Conservation (phyloP, 2,888 invertebrate species). For the Synergus itoensis region DNA sequence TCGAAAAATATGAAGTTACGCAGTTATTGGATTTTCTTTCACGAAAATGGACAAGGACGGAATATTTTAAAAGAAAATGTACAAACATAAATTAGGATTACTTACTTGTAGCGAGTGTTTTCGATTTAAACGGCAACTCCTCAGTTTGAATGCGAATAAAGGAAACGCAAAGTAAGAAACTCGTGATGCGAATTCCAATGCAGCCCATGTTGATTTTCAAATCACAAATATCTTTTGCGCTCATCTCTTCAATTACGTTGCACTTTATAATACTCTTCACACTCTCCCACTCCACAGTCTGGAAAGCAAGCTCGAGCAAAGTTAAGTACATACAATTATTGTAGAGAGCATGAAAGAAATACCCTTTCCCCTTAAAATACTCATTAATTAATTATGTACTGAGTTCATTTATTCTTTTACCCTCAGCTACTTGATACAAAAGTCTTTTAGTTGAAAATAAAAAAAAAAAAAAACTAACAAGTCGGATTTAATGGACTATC, state of each 20-base stretch:
- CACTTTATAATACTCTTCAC: slow-evolving; percentile 4
- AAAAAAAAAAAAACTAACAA: slow-evolving; percentile 1
- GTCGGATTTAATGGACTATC: slow-evolving; percentile 25
- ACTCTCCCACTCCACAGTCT: not conserved
- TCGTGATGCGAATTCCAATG: slow-evolving; percentile 37
- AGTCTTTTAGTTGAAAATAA: slow-evolving; percentile 4
- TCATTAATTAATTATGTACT: not conserved
- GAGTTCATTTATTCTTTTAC: not conserved
- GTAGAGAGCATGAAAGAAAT: not conserved
- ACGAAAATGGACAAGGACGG: not conserved
- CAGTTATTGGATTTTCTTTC: slow-evolving; percentile 29
- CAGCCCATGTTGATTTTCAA: slow-evolving; percentile 15
- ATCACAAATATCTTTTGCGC: slow-evolving; percentile 32
- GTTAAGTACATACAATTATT: not conserved
- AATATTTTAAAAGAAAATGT: slow-evolving; percentile 33
- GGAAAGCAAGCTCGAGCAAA: not conserved
- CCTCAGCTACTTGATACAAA: not conserved
- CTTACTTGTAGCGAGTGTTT: slow-evolving; percentile 30
- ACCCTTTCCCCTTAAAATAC: not conserved
- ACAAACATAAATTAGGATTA: slow-evolving; percentile 30
- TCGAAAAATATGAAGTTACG: slow-evolving; percentile 1
- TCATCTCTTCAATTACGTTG: slow-evolving; percentile 23
- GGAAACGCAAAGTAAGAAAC: slow-evolving; percentile 36
- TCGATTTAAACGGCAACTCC: slow-evolving; percentile 29
- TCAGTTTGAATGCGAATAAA: slow-evolving; percentile 40